Conservation (phyloP, 2,888 invertebrate genomes). For the Microctonus aethiopoides region DNA sequence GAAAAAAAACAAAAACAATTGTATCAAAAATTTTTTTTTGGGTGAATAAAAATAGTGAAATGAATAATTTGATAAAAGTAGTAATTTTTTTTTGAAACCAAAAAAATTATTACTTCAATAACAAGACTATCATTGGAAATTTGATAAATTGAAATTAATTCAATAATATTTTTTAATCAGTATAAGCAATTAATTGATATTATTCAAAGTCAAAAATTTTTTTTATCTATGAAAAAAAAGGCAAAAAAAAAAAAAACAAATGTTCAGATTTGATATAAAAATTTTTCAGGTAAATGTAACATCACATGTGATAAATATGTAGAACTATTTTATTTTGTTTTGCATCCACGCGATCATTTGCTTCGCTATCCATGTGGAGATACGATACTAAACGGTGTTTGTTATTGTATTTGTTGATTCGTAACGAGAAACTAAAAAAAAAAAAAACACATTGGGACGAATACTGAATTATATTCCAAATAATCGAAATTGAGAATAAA, state of each 20-base stretch:
- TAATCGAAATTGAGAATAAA: neutral
- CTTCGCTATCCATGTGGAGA: neutral
- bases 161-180: too few species aligned
- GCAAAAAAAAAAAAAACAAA: neutral
- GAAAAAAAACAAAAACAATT: too few species aligned
- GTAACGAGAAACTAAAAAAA: neutral
- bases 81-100: too few species aligned
- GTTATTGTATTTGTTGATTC: neutral
- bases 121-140: too few species aligned
- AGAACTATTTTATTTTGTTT: conserved; percentile 13
- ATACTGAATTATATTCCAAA: neutral
- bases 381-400: neutral
- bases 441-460: neutral
- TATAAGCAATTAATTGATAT: neutral
- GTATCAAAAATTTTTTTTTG: too few species aligned
- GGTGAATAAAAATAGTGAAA: too few species aligned
- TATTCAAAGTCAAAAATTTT: too few species aligned
- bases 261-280: neutral
- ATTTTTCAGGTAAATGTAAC: conserved; percentile 5
- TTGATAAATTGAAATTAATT: too few species aligned
- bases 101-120: too few species aligned
- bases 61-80: too few species aligned
- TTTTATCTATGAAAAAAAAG: neutral
- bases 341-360: conserved; percentile 1
- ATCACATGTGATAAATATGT: neutral